Conservation (phyloP, 2,888 invertebrate genomes). For the Leptothorax acervorum region DNA sequence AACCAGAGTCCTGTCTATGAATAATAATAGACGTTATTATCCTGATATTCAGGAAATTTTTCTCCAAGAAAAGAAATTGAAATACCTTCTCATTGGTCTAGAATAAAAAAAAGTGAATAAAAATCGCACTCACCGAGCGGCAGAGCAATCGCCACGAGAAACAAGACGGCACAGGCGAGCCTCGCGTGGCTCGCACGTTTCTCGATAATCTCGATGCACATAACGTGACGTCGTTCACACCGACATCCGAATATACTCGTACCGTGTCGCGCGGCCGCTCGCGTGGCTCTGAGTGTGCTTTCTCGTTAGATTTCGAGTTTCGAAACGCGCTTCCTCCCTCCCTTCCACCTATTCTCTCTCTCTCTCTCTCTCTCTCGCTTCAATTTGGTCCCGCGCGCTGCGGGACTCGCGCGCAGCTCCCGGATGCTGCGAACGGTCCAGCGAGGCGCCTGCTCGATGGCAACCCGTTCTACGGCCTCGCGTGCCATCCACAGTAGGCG, state of each 20-base stretch:
- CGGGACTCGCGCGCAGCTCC: constrained; percentile 57
- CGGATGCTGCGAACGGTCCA: constrained; percentile 63
- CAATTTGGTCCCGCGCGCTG: constrained; percentile 34
- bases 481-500: constrained; percentile 27
- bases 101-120: neutral
- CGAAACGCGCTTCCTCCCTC: constrained; percentile 68
- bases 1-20: neutral
- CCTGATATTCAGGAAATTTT: neutral
- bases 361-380: constrained; percentile 49
- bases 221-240: constrained; percentile 67
- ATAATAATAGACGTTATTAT: neutral
- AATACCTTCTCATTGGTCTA: neutral
- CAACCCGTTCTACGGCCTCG: constrained; percentile 29
- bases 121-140: constrained; percentile 73
- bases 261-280: constrained; percentile 81
- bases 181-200: constrained; percentile 64
- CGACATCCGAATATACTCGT: constrained; percentile 68
- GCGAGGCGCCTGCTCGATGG: constrained; percentile 68
- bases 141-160: constrained; percentile 69
- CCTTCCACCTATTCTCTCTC: constrained; percentile 57
- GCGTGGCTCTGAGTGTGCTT: constrained; percentile 80
- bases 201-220: constrained; percentile 69
- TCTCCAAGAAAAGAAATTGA: neutral
- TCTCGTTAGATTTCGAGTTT: constrained; percentile 76
- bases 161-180: constrained; percentile 63